Evolutionary conservation across 1,140 invertebrate species (phyloP).

Genomic region (Oscheius sp.): DNA sequence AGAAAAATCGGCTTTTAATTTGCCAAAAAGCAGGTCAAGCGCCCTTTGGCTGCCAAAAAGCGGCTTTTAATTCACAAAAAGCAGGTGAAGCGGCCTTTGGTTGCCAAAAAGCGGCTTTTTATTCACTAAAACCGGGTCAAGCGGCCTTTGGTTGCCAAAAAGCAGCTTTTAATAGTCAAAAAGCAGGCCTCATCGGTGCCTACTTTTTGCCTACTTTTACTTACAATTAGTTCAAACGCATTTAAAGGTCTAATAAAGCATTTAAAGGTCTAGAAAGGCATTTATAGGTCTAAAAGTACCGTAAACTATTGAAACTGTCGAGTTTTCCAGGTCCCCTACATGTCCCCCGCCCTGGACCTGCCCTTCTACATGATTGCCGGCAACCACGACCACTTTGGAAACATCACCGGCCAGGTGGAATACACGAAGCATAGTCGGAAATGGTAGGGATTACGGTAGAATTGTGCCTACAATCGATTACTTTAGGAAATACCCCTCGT

Average conservation of each 20-base stretch:
- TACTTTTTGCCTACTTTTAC: background rate
- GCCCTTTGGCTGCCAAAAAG: no score
- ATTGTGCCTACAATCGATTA: background rate
- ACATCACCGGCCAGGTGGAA: constrained; percentile 62
- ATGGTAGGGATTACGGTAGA: constrained; percentile 55
- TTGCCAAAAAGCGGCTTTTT: no score
- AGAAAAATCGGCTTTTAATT: no score
- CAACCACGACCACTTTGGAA: constrained; percentile 66
- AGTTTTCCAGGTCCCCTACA: constrained; percentile 41
- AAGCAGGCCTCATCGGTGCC: no score
- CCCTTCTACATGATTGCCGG: constrained; percentile 65
- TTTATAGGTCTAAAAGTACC: no score
- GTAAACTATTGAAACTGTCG: background rate
- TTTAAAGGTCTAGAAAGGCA: no score
- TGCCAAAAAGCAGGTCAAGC: no score
- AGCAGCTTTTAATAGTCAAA: no score
- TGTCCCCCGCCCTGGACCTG: constrained; percentile 48
- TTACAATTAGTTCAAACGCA: background rate
- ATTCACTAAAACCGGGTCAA: no score
- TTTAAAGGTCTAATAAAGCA: background rate
- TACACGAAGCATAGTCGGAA: constrained; percentile 62
- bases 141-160: no score
- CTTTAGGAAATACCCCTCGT: constrained; percentile 63
- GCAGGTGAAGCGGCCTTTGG: no score
- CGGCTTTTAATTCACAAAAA: no score